phyloP scores from a whole-genome alignment of 1,140 invertebrate species.

The Anadara kagoshimensis region DNA sequence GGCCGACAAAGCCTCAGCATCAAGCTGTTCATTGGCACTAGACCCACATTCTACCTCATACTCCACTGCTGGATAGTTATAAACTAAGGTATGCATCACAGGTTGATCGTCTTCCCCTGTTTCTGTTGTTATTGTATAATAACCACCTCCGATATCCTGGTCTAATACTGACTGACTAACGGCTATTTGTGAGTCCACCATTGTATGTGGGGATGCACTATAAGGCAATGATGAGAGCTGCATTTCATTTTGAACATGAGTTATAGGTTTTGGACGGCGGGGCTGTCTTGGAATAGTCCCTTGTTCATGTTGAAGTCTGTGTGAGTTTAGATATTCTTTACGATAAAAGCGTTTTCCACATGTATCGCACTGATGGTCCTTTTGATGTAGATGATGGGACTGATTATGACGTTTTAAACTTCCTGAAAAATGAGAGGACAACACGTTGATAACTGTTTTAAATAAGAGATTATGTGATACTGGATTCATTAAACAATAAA shows the following conservation, averaged over 20 bases:
- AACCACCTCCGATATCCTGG: background rate
- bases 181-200: background rate
- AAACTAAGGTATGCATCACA: slow-evolving; percentile 22
- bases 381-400: slow-evolving; percentile 47
- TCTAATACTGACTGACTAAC: background rate
- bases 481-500: no score
- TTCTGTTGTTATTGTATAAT: slow-evolving; percentile 17
- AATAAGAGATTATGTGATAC: no score
- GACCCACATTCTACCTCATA: slow-evolving; percentile 36
- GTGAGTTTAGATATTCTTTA: slow-evolving; percentile 59
- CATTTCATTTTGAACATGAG: no score
- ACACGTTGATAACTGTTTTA: no score
- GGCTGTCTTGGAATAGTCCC: no score
- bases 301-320: slow-evolving; percentile 44
- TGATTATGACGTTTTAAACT: slow-evolving; percentile 58
- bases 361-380: slow-evolving; percentile 49
- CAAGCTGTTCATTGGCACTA: slow-evolving; percentile 6
- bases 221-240: no score
- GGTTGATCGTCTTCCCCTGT: slow-evolving; percentile 17
- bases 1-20: slow-evolving; percentile 23
- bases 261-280: no score
- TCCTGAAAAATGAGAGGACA: slow-evolving; percentile 39
- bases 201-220: no score
- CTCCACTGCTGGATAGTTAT: slow-evolving; percentile 29
- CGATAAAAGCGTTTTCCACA: slow-evolving; percentile 57